Evolutionary conservation across 2,113 vertebrate species (phyloP).

Genomic region (Sialia sialis): DNA sequence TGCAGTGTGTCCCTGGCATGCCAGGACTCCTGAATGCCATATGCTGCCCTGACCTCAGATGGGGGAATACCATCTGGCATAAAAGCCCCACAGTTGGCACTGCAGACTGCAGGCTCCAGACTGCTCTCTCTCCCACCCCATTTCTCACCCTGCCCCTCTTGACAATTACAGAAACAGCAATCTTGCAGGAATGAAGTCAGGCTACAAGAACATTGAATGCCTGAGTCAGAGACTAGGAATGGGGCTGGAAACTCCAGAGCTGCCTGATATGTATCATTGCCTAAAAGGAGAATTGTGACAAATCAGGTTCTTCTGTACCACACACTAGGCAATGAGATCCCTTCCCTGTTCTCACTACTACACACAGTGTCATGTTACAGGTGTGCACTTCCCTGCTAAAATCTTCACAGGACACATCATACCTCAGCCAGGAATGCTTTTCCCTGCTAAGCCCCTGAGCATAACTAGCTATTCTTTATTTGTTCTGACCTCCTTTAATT

Average conservation of each 20-base stretch:
- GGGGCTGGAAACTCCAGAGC: background rate
- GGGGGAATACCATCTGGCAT: conserved; percentile 13
- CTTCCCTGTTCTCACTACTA: background rate
- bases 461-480: conserved; percentile 24
- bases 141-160: background rate
- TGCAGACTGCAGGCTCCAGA: background rate
- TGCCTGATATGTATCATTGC: background rate
- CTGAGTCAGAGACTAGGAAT: conserved; percentile 35
- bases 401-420: background rate
- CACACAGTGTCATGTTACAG: background rate
- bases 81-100: background rate
- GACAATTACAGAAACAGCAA: background rate
- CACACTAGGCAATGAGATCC: background rate
- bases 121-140: background rate
- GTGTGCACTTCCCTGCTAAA: background rate
- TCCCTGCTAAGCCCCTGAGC: background rate
- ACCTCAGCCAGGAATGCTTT: background rate
- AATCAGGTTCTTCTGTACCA: background rate
- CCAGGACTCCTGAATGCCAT: background rate
- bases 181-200: conserved; percentile 41
- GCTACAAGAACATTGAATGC: background rate
- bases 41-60: conserved; percentile 5
- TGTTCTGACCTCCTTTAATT: conserved; percentile 47
- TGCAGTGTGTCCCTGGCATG: background rate
- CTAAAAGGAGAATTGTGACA: conserved; percentile 12